These are phyloP conservation scores for Hippolais icterina DNA, from an alignment of 2,113 vertebrate species.

Conservation along the genomic window DNA sequence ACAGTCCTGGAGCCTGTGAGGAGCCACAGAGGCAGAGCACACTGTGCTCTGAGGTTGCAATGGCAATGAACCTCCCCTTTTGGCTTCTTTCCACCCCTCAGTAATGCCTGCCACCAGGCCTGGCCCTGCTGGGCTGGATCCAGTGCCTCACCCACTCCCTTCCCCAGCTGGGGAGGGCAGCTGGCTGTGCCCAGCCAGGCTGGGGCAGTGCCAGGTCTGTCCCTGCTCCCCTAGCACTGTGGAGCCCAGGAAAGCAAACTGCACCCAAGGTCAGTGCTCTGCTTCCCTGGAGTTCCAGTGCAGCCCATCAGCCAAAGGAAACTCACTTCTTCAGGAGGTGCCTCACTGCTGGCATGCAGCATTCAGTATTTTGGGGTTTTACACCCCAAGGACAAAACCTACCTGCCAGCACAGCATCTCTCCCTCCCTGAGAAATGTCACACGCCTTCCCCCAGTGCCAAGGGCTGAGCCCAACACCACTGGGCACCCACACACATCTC, in stretches of 20 bases:
- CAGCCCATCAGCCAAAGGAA: background rate
- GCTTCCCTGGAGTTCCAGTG: background rate
- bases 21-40: background rate
- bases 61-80: background rate
- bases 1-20: background rate
- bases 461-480: background rate
- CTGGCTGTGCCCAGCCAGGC: accelerated
- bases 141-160: accelerated
- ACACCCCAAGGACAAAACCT: background rate
- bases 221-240: accelerated
- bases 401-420: background rate
- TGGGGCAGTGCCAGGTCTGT: accelerated
- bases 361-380: background rate
- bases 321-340: background rate
- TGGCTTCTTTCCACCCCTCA: background rate
- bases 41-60: background rate
- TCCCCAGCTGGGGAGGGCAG: background rate
- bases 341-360: background rate
- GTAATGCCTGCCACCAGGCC: background rate
- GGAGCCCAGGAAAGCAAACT: accelerated
- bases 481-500: background rate
- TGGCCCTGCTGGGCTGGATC: background rate
- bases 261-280: accelerated
- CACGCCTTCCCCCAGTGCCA: accelerated
- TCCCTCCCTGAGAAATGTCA: background rate